Conservation (phyloP, 2,888 invertebrate species). For the Digitonthophagus gazella region DNA sequence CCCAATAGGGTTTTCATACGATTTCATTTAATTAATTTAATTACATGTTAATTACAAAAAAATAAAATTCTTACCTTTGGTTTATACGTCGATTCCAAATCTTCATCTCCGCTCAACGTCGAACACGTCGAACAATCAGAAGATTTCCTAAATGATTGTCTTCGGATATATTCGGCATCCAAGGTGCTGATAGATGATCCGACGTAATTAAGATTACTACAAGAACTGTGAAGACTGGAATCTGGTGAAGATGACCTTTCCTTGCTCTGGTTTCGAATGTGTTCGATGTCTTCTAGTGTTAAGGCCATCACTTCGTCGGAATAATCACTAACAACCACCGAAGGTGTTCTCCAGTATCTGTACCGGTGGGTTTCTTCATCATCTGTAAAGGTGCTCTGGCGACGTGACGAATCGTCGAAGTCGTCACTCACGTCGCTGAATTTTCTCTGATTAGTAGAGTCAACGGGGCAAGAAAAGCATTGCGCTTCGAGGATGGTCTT, state of each 20-base stretch:
- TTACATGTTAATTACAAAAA: neutral
- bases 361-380: conserved; percentile 52
- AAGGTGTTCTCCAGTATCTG: conserved; percentile 75
- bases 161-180: conserved; percentile 54
- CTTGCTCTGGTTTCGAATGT: conserved; percentile 52
- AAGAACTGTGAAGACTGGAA: conserved; percentile 59
- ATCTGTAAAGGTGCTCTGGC: conserved; percentile 55
- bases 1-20: neutral
- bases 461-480: conserved; percentile 54
- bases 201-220: conserved; percentile 59
- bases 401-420: conserved; percentile 45
- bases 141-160: conserved; percentile 63
- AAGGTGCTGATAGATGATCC: conserved; percentile 58
- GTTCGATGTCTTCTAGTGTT: conserved; percentile 61
- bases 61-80: conserved; percentile 21
- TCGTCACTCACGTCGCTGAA: conserved; percentile 54
- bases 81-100: conserved; percentile 46
- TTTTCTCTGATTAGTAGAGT: conserved; percentile 41
- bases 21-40: no score
- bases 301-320: conserved; percentile 68
- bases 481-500: conserved; percentile 59
- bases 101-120: conserved; percentile 71
- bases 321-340: conserved; percentile 85
- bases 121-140: conserved; percentile 77
- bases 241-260: conserved; percentile 53